Base-by-base conservation (phyloP, 1,140 invertebrate species). In the Drosophila trapezifrons region DNA sequence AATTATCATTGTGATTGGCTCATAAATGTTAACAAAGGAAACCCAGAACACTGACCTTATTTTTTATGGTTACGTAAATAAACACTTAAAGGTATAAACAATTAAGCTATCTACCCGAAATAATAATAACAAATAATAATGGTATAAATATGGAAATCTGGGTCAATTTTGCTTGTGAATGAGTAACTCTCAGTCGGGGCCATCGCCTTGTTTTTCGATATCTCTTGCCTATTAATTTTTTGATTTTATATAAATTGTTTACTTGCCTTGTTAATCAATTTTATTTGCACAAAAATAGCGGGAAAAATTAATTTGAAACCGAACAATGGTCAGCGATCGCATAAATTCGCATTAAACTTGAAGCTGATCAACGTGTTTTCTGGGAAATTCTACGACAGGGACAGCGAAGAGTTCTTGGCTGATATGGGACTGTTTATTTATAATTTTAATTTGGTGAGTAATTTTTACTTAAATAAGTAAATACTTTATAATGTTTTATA, bases 241-340 rank as follows among this genome's bases (percentile, higher is more conserved):
- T 25, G 20, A 29, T 25, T 70, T 45, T 7, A 6, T 15, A 38
- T 57, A 70, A 70, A 70, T 70, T 70, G 49, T 43, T 71, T 46
- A 56, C 46, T 56, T 37, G 47, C 20, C 42, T 17, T 18, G 22
- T 56, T 40, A 52, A 10, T 67, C 45, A 37, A 70, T 57, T 32
- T n/a, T 18, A 27, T 38, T 37, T 56, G 51, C 18, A 45, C 47
- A 38, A 54, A 29, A 25, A n/a, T 13, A 20, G 43, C 37, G 51
- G 32, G 40, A 38, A 13, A 8, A 45, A 46, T 46, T 22, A 37
- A 70, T 32, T 70, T 49, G 35, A 67, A 70, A 32, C 20, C 4
- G 18, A n/a, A 32, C 27, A 42, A 40, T 18, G 62, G 43, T 13
- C 45, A 17, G 17, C 18, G 22, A 43, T 18, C 37, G 9, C 18